Evolutionary conservation across 2,797 vertebrate genomes (phyloP), one percentile per base, ranked within the genome.

Genomic region (Sternotherus odoratus): DNA sequence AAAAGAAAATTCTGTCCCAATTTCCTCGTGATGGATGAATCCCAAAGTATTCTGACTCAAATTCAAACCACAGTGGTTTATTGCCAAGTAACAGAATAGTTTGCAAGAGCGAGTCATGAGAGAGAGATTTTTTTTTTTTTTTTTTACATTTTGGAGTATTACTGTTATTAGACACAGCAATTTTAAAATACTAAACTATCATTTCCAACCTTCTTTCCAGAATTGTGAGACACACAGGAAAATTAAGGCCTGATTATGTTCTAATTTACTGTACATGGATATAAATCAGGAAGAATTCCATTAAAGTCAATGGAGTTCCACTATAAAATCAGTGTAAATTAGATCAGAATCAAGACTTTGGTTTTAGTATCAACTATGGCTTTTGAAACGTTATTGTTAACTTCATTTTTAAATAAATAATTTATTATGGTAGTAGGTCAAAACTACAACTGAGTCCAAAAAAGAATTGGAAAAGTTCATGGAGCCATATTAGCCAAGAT

Each of bases 201-300:
- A 88, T 92, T 95, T 88, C 60, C 56, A 78, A 23, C 8, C 33
- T 87, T 94, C 49, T 89, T 94, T 16, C 21, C 75, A 75, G 54
- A 17, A 83, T 12, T 91, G 81, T 77, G 77, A 79, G 92, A 79
- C 16, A 94, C 51, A 90, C 89, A 80, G 36, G 77, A 94, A 95
- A 95, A 94, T 94, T 96, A 95, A 75, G 26, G 46, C 12, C 60
- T 93, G 88, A 88, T 94, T 92, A 91, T 89, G 2, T 78, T 93
- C 51, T 86, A n/a, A 23, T 69, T 36, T 69, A 36, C 4, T 30
- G 17, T 80, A 6, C 63, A 23, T 49, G 24, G 24, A 1, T 15
- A 69, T 94, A 90, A 92, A 92, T 95, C 83, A 92, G 39, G 17
- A 63, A 88, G 75, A 83, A 86, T 8, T 5, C 1, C 51, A 12